Base-by-base conservation (phyloP, 2,797 vertebrate genomes). In the Cirrhinus molitorella region DNA sequence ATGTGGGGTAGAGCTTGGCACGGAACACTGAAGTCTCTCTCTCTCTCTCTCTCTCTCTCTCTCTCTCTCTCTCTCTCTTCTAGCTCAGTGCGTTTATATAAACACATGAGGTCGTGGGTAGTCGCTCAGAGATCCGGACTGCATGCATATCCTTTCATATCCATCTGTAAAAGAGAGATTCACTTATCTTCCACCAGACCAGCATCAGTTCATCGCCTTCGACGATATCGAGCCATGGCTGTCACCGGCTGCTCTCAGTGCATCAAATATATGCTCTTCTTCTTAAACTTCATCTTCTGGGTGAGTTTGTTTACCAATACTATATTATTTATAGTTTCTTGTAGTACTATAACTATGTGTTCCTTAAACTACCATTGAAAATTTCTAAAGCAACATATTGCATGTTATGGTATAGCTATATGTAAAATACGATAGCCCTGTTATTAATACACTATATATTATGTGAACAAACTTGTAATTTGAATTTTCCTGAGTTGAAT, bases 211-310 rank as follows among this genome's bases (percentile, higher is more conserved):
- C 10, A 59, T 14, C 40, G 23, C 7, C 4, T 47, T 59, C 13
- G 40, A 47, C 37, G 37, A 74, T 12, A 40, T 28, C 73, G 57
- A 47, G n/a, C 61, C 80, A 87, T 87, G 86, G 86, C 72, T 83
- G 25, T 87, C 2, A 85, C 86, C 28, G 86, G 86, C 80, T 87
- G 83, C 53, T 80, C 80, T 23, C 84, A 83, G 34, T 87, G 86
- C 77, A 87, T 87, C 34, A 87, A 87, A 74, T 87, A 85, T 40
- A 83, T 71, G 37, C 86, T 87, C 14, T 87, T 87, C 68, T 77
- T 87, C 71, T 71, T 87, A 61, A 87, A 87, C 43, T 87, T 87
- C 55, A 85, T 87, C 66, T 87, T 87, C 59, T 87, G 86, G 86
- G 86, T 87, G 59, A 87, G 86, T 78, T 73, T 25, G 12, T 43